A percentile compares a stretch with the other conserved stretches of the same genome.
phyloP scores from a whole-genome alignment of 2,888 invertebrate species.

The Epirrhoe alternata region DNA sequence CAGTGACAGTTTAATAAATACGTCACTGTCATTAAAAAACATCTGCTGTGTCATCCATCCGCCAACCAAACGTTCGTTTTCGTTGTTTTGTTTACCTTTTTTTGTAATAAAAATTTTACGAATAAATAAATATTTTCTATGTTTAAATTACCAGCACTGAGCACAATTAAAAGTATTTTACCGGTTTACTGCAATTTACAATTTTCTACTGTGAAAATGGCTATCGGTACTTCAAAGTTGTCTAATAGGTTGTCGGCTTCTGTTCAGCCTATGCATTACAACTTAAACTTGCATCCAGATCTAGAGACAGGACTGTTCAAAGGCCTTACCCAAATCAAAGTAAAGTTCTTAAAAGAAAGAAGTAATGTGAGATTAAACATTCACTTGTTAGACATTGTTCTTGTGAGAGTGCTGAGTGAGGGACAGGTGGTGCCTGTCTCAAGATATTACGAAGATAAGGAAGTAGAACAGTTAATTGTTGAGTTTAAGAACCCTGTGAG shows the following conservation, averaged over 20 bases:
- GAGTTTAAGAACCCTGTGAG: constrained; percentile 57
- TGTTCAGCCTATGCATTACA: constrained; percentile 70
- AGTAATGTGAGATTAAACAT: constrained; percentile 83
- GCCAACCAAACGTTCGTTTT: too few relatives aligned
- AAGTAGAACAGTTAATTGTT: constrained; percentile 69
- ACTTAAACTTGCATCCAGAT: constrained; percentile 64
- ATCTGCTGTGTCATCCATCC: too few relatives aligned
- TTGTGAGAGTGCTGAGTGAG: constrained; percentile 63
- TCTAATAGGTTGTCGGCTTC: constrained; percentile 64
- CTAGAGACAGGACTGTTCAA: constrained; percentile 62
- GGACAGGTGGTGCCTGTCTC: constrained; percentile 55
- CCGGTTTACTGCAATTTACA: constrained; percentile 1
- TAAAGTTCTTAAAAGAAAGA: constrained; percentile 69
- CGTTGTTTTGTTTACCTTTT: not conserved
- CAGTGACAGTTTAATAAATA: too few relatives aligned
- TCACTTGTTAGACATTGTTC: constrained; percentile 83
- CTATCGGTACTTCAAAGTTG: constrained; percentile 19
- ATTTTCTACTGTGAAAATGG: constrained; percentile 20
- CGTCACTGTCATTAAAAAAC: too few relatives aligned
- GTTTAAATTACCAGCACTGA: constrained; percentile 9
- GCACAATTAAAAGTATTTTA: constrained; percentile 23
- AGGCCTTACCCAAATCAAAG: constrained; percentile 68
- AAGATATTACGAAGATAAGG: constrained; percentile 62
- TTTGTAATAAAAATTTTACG: not conserved
- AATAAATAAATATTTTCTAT: constrained; percentile 13